Evolutionary conservation across 2,888 invertebrate genomes (phyloP).

Genomic region (Polymixis flavicincta): DNA sequence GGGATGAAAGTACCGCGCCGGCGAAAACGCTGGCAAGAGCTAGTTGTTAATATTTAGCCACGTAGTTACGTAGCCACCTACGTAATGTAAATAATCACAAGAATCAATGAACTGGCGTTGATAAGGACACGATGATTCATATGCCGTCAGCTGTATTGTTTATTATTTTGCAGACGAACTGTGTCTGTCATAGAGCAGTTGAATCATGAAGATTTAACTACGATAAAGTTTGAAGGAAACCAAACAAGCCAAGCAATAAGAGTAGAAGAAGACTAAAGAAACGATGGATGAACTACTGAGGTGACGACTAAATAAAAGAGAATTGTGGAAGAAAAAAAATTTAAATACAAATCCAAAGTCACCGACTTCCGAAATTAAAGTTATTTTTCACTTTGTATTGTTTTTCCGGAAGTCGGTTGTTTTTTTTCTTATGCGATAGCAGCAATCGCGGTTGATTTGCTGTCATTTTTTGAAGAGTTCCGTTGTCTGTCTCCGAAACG

Average conservation of each 20-base stretch:
- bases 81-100: constrained; percentile 25
- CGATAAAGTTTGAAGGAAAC: not conserved
- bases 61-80: constrained; percentile 2
- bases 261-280: not conserved
- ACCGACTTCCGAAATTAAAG: no score
- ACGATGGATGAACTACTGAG: not conserved
- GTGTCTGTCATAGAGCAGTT: not conserved
- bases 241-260: not conserved
- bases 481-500: no score
- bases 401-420: no score
- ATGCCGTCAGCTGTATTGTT: not conserved
- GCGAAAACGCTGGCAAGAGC: no score
- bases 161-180: not conserved
- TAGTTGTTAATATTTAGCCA: not conserved
- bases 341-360: no score
- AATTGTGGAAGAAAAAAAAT: no score
- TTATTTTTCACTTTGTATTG: no score
- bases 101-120: constrained; percentile 28
- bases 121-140: constrained; percentile 35
- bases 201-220: not conserved
- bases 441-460: no score
- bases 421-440: no score
- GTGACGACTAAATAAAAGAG: not conserved
- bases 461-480: no score
- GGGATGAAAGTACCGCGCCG: no score